Percentiles rank a stretch among this genome's conserved stretches.
Evolutionary conservation across 2,797 vertebrate species (phyloP).

Genomic region (Lithobates pipiens): DNA sequence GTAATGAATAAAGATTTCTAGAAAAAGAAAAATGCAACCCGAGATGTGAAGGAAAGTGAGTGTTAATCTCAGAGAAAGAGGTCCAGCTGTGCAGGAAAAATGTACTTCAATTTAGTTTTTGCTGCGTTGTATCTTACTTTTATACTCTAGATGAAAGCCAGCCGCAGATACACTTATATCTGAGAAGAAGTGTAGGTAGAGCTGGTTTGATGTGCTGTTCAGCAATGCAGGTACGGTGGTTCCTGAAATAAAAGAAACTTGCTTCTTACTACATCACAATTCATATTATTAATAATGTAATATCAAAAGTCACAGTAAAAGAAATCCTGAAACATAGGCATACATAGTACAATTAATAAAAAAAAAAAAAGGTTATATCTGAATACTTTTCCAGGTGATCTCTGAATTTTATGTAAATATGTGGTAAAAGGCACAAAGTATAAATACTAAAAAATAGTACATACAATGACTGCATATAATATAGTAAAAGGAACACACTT

Average conservation of each 20-base stretch:
- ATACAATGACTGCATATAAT: no score
- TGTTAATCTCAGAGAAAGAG: neutral
- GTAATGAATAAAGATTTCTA: neutral
- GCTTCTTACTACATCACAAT: neutral
- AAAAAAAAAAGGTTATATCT: no score
- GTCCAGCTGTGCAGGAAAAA: neutral
- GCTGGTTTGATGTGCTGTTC: slow-evolving; percentile 98
- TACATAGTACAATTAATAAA: neutral
- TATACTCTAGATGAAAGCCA: slow-evolving; percentile 97
- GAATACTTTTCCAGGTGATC: no score
- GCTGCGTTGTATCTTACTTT: slow-evolving; percentile 84
- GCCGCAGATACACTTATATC: slow-evolving; percentile 98
- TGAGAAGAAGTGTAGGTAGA: slow-evolving; percentile 97
- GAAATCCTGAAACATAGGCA: neutral
- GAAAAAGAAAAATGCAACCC: neutral
- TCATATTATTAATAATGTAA: neutral
- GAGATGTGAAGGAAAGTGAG: neutral
- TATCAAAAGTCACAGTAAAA: neutral
- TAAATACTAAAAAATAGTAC: no score
- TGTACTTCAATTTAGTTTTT: neutral
- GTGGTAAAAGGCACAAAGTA: no score
- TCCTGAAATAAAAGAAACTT: slow-evolving; percentile 74
- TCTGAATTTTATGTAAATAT: no score
- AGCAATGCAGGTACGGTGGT: slow-evolving; percentile 94
- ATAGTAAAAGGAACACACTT: no score